phyloP scores from a whole-genome alignment of 2,797 vertebrate species.

The Gephyroberyx darwinii region DNA sequence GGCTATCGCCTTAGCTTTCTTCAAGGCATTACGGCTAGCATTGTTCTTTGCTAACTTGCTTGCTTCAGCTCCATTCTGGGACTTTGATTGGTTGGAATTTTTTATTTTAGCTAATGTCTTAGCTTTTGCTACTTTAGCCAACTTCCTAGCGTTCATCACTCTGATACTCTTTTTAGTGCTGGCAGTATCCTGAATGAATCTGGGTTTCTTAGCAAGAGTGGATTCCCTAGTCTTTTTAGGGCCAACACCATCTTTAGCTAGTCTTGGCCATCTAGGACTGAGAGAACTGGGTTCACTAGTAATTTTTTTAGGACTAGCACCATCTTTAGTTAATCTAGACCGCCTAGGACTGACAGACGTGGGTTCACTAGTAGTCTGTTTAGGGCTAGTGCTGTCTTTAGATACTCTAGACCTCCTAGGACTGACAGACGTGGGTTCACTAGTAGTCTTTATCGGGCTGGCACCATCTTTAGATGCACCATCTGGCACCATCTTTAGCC shows the following conservation, averaged over 20 bases:
- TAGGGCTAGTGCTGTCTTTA: neutral
- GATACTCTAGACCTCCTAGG: neutral
- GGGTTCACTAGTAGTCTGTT: neutral
- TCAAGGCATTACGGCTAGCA: neutral
- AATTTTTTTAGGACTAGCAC: neutral
- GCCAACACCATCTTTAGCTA: neutral
- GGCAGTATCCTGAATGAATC: slow-evolving; percentile 10
- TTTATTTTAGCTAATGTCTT: slow-evolving; percentile 23
- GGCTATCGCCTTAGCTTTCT: slow-evolving; percentile 25
- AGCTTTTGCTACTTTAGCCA: slow-evolving; percentile 36
- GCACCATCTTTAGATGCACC: slow-evolving; percentile 4
- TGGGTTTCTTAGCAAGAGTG: slow-evolving; percentile 39
- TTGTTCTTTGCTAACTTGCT: neutral
- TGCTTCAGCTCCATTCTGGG: slow-evolving; percentile 5
- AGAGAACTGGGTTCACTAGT: neutral
- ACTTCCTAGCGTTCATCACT: slow-evolving; percentile 27
- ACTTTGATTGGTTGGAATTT: slow-evolving; percentile 15
- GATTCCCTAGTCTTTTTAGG: slow-evolving; percentile 3
- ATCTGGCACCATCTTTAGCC: neutral
- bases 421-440: slow-evolving; percentile 6
- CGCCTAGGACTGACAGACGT: neutral
- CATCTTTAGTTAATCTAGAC: neutral
- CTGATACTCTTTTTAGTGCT: slow-evolving; percentile 4
- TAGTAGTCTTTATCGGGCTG: neutral
- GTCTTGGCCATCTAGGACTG: neutral